These are phyloP conservation scores for Agrochola lota DNA, from an alignment of 2,888 invertebrate genomes.

Conservation along the genomic window DNA sequence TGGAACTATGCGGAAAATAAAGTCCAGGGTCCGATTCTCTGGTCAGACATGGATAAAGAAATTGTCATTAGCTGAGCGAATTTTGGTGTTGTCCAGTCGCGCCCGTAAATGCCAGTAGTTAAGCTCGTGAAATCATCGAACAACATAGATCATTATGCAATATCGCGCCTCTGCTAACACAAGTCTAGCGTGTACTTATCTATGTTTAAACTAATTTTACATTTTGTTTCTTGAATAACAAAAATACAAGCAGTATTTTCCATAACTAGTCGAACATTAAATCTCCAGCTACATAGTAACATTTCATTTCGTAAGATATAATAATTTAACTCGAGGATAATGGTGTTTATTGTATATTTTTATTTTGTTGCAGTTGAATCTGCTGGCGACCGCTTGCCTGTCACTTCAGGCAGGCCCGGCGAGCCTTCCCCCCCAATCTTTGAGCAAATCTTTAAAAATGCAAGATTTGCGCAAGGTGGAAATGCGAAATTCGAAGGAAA, in stretches of 20 bases:
- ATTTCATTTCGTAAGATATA: background rate
- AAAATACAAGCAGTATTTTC: background rate
- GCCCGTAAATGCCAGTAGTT: background rate
- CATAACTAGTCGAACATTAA: background rate
- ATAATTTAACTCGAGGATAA: background rate
- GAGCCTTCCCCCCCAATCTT: constrained; percentile 98
- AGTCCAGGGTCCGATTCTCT: background rate
- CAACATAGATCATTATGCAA: background rate
- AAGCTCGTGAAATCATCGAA: background rate
- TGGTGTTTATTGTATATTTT: constrained; percentile 58
- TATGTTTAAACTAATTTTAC: background rate
- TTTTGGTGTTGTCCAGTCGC: background rate
- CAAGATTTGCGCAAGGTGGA: constrained; percentile 98
- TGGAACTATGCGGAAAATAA: background rate
- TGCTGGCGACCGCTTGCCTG: constrained; percentile 88
- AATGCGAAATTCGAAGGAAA: constrained; percentile 98
- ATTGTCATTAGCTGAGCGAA: background rate
- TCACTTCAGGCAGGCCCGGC: constrained; percentile 90
- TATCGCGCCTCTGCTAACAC: background rate
- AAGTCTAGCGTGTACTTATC: background rate
- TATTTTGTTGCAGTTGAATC: constrained; percentile 91
- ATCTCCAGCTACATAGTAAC: background rate
- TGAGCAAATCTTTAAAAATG: constrained; percentile 98
- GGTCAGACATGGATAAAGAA: background rate
- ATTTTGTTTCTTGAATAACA: background rate